phyloP scores from a whole-genome alignment of 2,797 vertebrate genomes.

The Scarus forsteni region DNA sequence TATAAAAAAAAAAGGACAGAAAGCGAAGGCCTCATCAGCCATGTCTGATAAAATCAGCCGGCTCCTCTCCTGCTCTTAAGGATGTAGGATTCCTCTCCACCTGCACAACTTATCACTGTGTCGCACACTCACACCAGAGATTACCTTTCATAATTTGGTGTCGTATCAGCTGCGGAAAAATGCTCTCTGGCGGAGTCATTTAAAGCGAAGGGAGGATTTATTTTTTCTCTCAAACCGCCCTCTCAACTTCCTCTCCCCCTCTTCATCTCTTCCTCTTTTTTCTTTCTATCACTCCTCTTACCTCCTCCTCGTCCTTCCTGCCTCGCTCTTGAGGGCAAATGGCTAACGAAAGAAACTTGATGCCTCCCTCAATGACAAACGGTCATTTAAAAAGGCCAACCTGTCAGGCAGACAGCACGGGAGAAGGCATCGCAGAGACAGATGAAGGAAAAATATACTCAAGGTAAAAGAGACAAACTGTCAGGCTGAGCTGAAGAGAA shows the following conservation, averaged over 20 bases:
- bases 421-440: slow-evolving; percentile 59
- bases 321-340: slow-evolving; percentile 48
- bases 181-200: slow-evolving; percentile 32
- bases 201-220: slow-evolving; percentile 48
- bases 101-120: slow-evolving; percentile 60
- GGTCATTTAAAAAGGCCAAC: slow-evolving; percentile 79
- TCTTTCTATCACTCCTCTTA: slow-evolving; percentile 35
- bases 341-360: slow-evolving; percentile 54
- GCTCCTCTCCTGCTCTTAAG: slow-evolving; percentile 42
- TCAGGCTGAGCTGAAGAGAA: slow-evolving; percentile 40
- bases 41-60: slow-evolving; percentile 65
- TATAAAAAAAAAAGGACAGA: background rate
- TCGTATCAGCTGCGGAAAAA: slow-evolving; percentile 50
- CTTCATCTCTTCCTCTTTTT: slow-evolving; percentile 30
- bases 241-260: slow-evolving; percentile 20
- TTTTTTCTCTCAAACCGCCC: slow-evolving; percentile 36
- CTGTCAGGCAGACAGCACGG: slow-evolving; percentile 67
- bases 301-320: slow-evolving; percentile 39
- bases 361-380: slow-evolving; percentile 78
- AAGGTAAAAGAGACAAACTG: slow-evolving; percentile 67
- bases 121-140: slow-evolving; percentile 60
- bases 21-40: slow-evolving; percentile 51
- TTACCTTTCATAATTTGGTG: slow-evolving; percentile 63
- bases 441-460: slow-evolving; percentile 80
- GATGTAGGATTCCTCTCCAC: slow-evolving; percentile 61